Evolutionary conservation across 37 sponge, comb jelly and placozoan species (phyloP).

Genomic region (Cladorhizidae sp.): DNA sequence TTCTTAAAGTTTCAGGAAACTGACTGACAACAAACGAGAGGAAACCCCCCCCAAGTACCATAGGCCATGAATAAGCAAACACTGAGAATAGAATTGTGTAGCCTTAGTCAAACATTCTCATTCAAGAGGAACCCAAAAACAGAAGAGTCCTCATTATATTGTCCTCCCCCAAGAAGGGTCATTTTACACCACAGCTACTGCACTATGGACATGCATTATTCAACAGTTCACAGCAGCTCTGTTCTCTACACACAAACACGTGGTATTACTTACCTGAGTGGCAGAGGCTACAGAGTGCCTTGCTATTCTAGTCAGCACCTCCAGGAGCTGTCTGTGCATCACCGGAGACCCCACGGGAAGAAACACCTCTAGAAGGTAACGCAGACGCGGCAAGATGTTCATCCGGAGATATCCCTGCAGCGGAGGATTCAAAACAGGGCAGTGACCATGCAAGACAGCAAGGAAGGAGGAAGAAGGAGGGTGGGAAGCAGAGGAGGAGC

Average conservation of each 20-base stretch:
- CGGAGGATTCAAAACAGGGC: background rate
- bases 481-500: background rate
- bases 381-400: constrained; percentile 62
- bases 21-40: no score
- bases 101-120: no score
- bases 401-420: constrained; percentile 70
- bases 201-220: no score
- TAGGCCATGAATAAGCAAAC: no score
- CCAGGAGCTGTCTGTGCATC: constrained; percentile 30
- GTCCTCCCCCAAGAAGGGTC: no score
- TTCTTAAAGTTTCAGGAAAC: no score
- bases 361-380: constrained; percentile 81
- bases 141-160: no score
- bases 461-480: background rate
- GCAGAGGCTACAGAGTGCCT: constrained; percentile 81
- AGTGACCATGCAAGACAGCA: background rate
- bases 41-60: no score
- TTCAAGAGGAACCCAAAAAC: no score
- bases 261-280: constrained; percentile 36
- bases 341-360: constrained; percentile 17
- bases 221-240: no score
- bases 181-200: no score
- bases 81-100: no score
- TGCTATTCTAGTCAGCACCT: constrained; percentile 62
- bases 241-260: background rate